Percentiles rank a stretch among this genome's conserved stretches.
These are phyloP conservation scores for Phylloscopus whistleri DNA, from an alignment of 2,113 vertebrate genomes.

Conservation along the genomic window DNA sequence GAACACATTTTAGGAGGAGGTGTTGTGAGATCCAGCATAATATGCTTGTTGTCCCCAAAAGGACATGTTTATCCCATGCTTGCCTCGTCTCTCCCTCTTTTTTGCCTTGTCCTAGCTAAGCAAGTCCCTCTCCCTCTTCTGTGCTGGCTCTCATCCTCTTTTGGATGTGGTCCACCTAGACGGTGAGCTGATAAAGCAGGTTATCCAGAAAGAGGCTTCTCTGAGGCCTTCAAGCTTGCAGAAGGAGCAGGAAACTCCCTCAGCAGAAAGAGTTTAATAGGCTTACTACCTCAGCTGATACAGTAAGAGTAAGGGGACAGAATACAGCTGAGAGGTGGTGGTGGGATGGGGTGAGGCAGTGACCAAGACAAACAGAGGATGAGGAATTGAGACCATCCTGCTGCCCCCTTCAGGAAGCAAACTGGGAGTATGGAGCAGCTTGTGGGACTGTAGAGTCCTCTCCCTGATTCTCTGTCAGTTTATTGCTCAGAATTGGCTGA, in stretches of 20 bases:
- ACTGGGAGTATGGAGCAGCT: neutral
- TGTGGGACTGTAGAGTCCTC: neutral
- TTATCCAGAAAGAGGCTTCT: neutral
- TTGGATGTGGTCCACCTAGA: neutral
- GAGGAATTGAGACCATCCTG: neutral
- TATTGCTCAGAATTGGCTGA: neutral
- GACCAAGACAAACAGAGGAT: neutral
- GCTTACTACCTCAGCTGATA: neutral
- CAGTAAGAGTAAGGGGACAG: neutral
- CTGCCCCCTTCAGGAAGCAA: neutral
- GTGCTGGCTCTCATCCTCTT: neutral
- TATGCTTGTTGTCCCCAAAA: neutral
- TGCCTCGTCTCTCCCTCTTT: neutral
- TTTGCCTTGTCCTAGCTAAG: neutral
- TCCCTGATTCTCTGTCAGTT: neutral
- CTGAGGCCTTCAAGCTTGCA: neutral
- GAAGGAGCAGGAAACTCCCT: neutral
- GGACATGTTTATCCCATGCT: neutral
- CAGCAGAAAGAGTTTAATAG: neutral
- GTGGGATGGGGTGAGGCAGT: neutral
- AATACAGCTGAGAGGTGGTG: neutral
- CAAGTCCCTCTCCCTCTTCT: neutral
- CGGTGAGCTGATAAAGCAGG: neutral
- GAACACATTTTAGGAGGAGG: neutral
- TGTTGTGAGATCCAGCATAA: neutral